Conservation (phyloP, 2,797 vertebrate species). For the Acipenser ruthenus region DNA sequence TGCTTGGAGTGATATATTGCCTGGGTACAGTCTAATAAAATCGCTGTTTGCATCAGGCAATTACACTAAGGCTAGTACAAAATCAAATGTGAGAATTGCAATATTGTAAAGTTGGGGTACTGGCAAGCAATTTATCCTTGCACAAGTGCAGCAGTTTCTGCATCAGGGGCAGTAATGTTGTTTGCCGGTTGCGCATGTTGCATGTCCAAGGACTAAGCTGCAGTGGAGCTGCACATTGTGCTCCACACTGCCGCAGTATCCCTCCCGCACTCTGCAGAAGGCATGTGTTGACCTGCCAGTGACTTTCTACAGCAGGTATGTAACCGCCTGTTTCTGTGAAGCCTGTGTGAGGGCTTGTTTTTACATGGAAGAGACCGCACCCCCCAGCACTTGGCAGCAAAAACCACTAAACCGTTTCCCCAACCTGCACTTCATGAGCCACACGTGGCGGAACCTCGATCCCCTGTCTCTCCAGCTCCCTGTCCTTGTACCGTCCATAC, state of each 20-base stretch:
- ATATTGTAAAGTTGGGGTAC: no score
- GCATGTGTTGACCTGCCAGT: background rate
- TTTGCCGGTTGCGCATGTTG: no score
- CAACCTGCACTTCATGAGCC: slow-evolving; percentile 72
- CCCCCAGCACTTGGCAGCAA: slow-evolving; percentile 27
- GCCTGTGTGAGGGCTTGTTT: background rate
- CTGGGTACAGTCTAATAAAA: no score
- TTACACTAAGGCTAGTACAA: no score
- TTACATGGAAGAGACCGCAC: background rate
- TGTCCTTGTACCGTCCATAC: slow-evolving; percentile 50
- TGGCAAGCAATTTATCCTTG: no score
- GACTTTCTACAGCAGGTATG: background rate
- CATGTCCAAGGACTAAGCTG: no score
- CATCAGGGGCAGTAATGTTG: no score
- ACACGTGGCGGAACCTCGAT: slow-evolving; percentile 59
- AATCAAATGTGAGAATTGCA: no score
- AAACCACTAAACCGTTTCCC: slow-evolving; percentile 22
- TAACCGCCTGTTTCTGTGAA: background rate
- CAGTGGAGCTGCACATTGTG: no score
- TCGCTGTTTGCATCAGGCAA: no score
- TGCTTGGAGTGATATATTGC: no score
- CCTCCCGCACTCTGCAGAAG: background rate
- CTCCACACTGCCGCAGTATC: background rate
- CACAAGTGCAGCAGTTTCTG: no score
- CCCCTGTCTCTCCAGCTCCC: slow-evolving; percentile 40